Base-by-base conservation (phyloP, 2,797 vertebrate genomes). In the Enteromius viviparus region DNA sequence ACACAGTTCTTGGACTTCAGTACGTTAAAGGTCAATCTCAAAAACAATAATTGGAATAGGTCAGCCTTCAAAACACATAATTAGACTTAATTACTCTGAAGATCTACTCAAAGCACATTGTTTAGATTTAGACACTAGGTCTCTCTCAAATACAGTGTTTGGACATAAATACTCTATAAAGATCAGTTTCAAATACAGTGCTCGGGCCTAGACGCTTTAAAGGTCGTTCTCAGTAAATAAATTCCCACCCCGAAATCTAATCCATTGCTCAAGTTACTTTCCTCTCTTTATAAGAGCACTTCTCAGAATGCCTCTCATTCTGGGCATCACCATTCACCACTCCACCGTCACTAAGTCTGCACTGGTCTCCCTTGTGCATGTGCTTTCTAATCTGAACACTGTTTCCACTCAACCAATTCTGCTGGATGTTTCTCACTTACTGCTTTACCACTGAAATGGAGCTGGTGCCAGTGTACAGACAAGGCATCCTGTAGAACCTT, bases 321-420 rank as follows among this genome's bases (percentile, higher is more conserved):
- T 45, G 49, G 37, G 49, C 70, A 76, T 55, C 60, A 65, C 71
- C 29, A 40, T 82, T 76, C 37, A 76, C 72, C 49, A 29, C 80
- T 68, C 72, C 6, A 42, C 65, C 65, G 51, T 66, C 62, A 77
- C 72, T 15, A 76, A 60, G 37, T 77, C 74, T 83, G 74, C 49
- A 69, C 42, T 78, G 29, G 32, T 82, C 71, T 82, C 64, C 23
- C 74, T 70, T 58, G 51, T 78, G 81, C 81, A 83, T 83, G 81
- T 83, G 34, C 74, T 78, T 69, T 77, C 65, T 77, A 78, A 78
- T 78, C 51, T 78, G 21, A 81, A 77, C 26, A 70, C 64, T 45
- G 42, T 76, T 82, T 45, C 34, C 64, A 77, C 81, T 83, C 65
- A 78, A 78, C 53, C 75, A 71, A 68, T 83, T 83, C 51, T 71